Evolutionary conservation across 2,113 vertebrate genomes (phyloP).

Genomic region (Reinhardtius hippoglossoides): DNA sequence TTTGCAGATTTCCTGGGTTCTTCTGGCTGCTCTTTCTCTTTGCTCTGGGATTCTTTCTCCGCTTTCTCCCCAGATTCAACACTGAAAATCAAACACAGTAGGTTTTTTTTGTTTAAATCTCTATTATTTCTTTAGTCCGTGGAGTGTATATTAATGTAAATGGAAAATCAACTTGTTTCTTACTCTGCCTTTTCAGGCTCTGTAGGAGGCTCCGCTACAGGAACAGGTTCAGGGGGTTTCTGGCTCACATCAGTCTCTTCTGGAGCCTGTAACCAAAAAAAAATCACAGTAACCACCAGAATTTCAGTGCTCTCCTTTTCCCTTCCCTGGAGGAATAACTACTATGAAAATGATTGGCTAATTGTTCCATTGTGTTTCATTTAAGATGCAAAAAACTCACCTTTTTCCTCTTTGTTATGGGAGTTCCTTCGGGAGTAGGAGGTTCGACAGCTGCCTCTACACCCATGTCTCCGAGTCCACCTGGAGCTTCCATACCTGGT

Average conservation of each 20-base stretch:
- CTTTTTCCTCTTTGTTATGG: slow-evolving; percentile 89
- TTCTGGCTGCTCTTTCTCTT: slow-evolving; percentile 44
- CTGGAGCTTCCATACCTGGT: slow-evolving; percentile 84
- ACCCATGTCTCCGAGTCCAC: slow-evolving; percentile 93
- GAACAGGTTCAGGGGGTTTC: slow-evolving; percentile 73
- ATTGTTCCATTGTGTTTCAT: background rate
- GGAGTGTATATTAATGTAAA: background rate
- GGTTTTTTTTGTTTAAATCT: too few relatives aligned
- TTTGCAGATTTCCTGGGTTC: slow-evolving; percentile 69
- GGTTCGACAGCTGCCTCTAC: slow-evolving; percentile 87
- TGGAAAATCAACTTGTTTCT: slow-evolving; percentile 51
- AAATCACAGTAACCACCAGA: background rate
- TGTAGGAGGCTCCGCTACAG: slow-evolving; percentile 74
- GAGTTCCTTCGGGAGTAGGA: slow-evolving; percentile 92
- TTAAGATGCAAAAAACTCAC: slow-evolving; percentile 21
- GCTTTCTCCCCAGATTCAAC: slow-evolving; percentile 88
- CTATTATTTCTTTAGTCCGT: too few relatives aligned
- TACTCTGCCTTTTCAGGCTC: slow-evolving; percentile 91
- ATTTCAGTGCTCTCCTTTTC: background rate
- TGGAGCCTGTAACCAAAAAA: slow-evolving; percentile 60
- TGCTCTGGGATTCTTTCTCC: slow-evolving; percentile 72
- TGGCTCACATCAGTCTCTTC: slow-evolving; percentile 72
- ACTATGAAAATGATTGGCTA: background rate
- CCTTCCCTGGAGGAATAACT: background rate
- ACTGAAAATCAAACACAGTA: slow-evolving; percentile 70